A percentile compares a stretch with the other conserved stretches of the same genome.
These are phyloP conservation scores for Bombus pascuorum DNA, from an alignment of 1,140 invertebrate genomes.

Conservation along the genomic window DNA sequence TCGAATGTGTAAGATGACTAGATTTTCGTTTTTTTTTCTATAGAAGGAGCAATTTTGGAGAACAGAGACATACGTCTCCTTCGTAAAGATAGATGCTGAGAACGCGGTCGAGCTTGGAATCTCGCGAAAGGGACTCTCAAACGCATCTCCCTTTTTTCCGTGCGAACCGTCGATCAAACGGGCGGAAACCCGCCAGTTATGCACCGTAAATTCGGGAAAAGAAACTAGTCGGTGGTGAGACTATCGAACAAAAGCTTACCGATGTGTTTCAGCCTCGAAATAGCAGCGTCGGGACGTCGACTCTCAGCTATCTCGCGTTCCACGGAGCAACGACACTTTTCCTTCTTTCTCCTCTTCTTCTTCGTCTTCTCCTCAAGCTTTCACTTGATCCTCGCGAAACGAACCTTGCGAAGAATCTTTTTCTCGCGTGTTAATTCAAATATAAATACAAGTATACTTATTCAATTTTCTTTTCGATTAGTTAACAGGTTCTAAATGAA, in stretches of 20 bases:
- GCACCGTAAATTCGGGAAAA: constrained; percentile 8
- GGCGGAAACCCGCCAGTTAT: constrained; percentile 9
- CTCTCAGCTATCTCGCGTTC: constrained; percentile 60
- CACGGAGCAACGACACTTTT: constrained; percentile 53
- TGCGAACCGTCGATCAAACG: background rate
- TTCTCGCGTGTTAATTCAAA: background rate
- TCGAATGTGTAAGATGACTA: fast-evolving
- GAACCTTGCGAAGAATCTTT: background rate
- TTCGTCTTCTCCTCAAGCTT: background rate
- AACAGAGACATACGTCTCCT: constrained; percentile 7
- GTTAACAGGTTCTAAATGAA: no score
- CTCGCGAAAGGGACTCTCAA: constrained; percentile 15
- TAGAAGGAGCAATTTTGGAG: background rate
- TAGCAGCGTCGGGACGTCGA: constrained; percentile 65
- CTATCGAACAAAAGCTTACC: constrained; percentile 58
- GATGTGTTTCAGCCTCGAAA: constrained; percentile 66
- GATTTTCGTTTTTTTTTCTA: background rate
- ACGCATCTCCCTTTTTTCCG: background rate
- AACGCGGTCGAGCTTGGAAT: constrained; percentile 26
- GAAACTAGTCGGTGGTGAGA: background rate
- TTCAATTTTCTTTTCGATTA: background rate
- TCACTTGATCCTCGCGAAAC: constrained; percentile 4
- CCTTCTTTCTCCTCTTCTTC: constrained; percentile 24
- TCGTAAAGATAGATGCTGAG: constrained; percentile 28
- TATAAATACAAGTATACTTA: background rate